phyloP scores from a whole-genome alignment of 2,113 vertebrate genomes.

The Arvicanthis niloticus region DNA sequence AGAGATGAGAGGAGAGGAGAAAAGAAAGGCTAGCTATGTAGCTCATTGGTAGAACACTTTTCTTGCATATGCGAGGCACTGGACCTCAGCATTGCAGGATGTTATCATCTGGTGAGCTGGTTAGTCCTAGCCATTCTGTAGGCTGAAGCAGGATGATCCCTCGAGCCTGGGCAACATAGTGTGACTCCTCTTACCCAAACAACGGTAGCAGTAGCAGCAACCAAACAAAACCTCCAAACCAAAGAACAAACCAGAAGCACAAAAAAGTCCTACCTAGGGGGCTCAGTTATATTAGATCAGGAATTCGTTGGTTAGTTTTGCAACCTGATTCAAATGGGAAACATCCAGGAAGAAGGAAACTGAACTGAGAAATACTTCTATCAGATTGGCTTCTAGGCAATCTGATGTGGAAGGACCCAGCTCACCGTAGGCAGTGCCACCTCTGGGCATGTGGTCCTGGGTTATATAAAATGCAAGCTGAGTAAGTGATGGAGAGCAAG shows the following conservation, averaged over 20 bases:
- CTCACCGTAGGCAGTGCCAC: not conserved
- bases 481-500: not conserved
- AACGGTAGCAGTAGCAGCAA: not conserved
- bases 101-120: not conserved
- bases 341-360: not conserved
- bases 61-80: not conserved
- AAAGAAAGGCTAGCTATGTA: not conserved
- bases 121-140: not conserved
- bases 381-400: not conserved
- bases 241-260: not conserved
- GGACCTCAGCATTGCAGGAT: not conserved
- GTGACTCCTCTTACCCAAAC: not conserved
- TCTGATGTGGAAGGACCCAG: not conserved
- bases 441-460: not conserved
- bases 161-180: not conserved
- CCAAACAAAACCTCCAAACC: not conserved
- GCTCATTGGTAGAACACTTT: not conserved
- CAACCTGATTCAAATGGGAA: not conserved
- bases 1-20: not conserved
- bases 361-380: not conserved
- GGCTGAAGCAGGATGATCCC: not conserved
- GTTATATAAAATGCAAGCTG: not conserved
- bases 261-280: not conserved
- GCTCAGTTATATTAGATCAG: slow-evolving; percentile 4
- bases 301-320: not conserved